These are phyloP conservation scores for Bufo gargarizans DNA, from an alignment of 2,113 vertebrate species.

Conservation along the genomic window DNA sequence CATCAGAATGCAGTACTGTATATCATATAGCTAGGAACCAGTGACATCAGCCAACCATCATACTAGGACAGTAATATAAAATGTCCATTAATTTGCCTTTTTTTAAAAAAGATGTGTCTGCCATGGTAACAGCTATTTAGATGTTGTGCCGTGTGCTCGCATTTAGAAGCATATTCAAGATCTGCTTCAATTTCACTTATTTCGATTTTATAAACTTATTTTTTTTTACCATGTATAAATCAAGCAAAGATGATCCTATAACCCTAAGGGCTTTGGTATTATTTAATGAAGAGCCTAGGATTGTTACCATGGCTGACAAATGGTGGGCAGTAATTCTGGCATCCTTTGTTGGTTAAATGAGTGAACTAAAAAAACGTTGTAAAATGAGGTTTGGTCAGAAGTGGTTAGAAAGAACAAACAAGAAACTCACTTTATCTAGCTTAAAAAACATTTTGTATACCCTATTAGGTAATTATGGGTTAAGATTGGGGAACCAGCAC, in stretches of 20 bases:
- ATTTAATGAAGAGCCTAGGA: not conserved
- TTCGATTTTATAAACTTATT: not conserved
- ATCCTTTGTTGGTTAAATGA: not conserved
- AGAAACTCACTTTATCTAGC: too few species aligned
- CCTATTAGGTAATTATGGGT: too few species aligned
- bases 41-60: not conserved
- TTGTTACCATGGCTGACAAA: not conserved
- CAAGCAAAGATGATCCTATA: not conserved
- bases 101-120: not conserved
- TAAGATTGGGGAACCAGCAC: too few species aligned
- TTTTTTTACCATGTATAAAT: not conserved
- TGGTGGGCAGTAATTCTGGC: not conserved
- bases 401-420: too few species aligned
- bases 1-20: not conserved
- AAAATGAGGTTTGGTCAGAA: too few species aligned
- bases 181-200: not conserved
- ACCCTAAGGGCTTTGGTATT: not conserved
- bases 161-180: not conserved
- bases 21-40: not conserved
- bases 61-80: not conserved
- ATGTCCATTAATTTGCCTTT: not conserved
- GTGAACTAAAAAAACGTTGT: not conserved
- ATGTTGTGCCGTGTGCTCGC: not conserved
- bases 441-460: too few species aligned
- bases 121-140: constrained; percentile 6